Evolutionary conservation across 1,140 invertebrate genomes (phyloP).

Genomic region (Drosophila ercepeae): DNA sequence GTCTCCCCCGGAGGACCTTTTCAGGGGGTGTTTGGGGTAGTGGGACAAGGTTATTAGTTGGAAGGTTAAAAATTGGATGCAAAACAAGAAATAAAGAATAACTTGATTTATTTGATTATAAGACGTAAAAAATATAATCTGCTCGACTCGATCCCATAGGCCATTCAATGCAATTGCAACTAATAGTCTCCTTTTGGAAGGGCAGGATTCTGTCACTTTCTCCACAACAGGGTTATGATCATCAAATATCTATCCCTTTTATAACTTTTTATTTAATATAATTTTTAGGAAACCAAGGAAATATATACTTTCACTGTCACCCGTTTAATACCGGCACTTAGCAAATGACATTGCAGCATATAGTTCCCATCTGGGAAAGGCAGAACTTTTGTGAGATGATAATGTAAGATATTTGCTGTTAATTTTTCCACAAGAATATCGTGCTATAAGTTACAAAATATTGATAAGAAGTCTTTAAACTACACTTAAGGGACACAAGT

Average conservation of each 20-base stretch:
- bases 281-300: background rate
- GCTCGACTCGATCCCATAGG: background rate
- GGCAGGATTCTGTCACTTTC: background rate
- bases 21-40: background rate
- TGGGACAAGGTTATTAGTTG: background rate
- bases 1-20: background rate
- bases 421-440: background rate
- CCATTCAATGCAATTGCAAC: background rate
- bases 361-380: background rate
- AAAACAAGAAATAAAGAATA: conserved; percentile 1
- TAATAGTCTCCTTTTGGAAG: background rate
- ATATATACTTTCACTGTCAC: background rate
- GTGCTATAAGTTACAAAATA: background rate
- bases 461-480: background rate
- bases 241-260: no score
- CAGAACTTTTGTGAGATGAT: background rate
- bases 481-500: background rate
- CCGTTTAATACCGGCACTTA: background rate
- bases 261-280: no score
- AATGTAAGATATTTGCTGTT: background rate
- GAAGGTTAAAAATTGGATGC: conserved; percentile 10
- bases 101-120: no score
- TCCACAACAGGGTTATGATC: background rate
- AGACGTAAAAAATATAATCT: background rate
- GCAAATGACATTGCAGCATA: background rate